Percentiles rank a stretch among this genome's conserved stretches.
These are phyloP conservation scores for Dicranocentrus wangi DNA, from an alignment of 2,888 invertebrate genomes.

Conservation along the genomic window DNA sequence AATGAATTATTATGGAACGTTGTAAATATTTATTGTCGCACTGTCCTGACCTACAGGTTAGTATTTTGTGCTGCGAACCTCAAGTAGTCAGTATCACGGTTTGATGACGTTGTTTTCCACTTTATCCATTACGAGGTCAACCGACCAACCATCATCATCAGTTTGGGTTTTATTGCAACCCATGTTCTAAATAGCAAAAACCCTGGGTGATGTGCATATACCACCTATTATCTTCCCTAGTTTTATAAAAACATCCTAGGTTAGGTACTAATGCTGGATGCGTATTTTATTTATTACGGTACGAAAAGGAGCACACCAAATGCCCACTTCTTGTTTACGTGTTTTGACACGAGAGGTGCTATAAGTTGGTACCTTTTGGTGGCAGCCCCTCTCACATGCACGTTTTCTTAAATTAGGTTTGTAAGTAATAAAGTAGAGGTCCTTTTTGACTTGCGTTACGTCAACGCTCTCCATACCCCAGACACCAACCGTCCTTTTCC, in stretches of 20 bases:
- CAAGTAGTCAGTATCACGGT: too few relatives aligned
- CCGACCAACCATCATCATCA: constrained; percentile 13
- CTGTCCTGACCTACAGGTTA: constrained; percentile 34
- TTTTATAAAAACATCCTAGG: too few relatives aligned
- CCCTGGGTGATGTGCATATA: too few relatives aligned
- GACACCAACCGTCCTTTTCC: background rate
- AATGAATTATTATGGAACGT: constrained; percentile 28
- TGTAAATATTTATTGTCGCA: constrained; percentile 17
- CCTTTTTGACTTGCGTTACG: background rate
- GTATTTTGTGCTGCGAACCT: background rate
- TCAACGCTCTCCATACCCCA: too few relatives aligned
- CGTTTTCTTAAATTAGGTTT: background rate
- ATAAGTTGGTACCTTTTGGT: background rate
- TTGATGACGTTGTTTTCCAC: background rate
- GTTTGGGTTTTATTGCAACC: too few relatives aligned
- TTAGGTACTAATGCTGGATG: too few relatives aligned
- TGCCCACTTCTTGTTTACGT: background rate
- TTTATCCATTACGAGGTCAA: constrained; percentile 27
- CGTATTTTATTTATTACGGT: too few relatives aligned
- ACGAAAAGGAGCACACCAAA: background rate
- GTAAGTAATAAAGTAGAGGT: too few relatives aligned
- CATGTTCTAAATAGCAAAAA: too few relatives aligned
- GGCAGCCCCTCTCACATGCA: background rate
- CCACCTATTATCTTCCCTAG: too few relatives aligned
- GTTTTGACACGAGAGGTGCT: constrained; percentile 17